Evolutionary conservation across 2,797 vertebrate species (phyloP).

Genomic region (Phyllotis vaccarum): DNA sequence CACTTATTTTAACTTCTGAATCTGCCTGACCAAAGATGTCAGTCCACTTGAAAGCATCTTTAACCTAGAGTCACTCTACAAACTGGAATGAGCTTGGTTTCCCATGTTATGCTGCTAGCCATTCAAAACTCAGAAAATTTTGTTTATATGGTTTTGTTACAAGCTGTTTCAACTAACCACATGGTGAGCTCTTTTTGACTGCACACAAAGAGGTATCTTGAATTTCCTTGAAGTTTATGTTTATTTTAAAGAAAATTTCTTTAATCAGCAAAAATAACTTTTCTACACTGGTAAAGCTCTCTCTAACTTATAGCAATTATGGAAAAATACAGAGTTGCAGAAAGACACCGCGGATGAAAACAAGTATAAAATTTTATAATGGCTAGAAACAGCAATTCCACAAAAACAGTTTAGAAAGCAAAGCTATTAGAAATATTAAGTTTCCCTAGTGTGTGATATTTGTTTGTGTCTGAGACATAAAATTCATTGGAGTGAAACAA

Average conservation of each 20-base stretch:
- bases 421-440: slow-evolving; percentile 54
- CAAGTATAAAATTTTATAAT: slow-evolving; percentile 59
- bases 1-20: not conserved
- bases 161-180: slow-evolving; percentile 49
- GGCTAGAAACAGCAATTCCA: slow-evolving; percentile 46
- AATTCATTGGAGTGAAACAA: slow-evolving; percentile 19
- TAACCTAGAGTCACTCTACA: not conserved
- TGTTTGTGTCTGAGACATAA: slow-evolving; percentile 30
- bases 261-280: slow-evolving; percentile 67
- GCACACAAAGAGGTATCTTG: slow-evolving; percentile 2
- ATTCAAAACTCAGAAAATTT: slow-evolving; percentile 35
- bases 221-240: slow-evolving; percentile 53
- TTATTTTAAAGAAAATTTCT: slow-evolving; percentile 69
- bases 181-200: slow-evolving; percentile 55
- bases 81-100: not conserved
- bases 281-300: slow-evolving; percentile 39
- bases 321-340: slow-evolving; percentile 60
- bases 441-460: not conserved
- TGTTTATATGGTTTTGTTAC: slow-evolving; percentile 43
- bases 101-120: not conserved
- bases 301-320: slow-evolving; percentile 62
- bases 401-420: slow-evolving; percentile 26
- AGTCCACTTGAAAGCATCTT: not conserved
- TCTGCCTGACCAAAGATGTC: not conserved
- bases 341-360: slow-evolving; percentile 70